A percentile compares a stretch with the other conserved stretches of the same genome.
These are phyloP conservation scores for Actenoides hombroni DNA, from an alignment of 2,113 vertebrate species.

Conservation along the genomic window DNA sequence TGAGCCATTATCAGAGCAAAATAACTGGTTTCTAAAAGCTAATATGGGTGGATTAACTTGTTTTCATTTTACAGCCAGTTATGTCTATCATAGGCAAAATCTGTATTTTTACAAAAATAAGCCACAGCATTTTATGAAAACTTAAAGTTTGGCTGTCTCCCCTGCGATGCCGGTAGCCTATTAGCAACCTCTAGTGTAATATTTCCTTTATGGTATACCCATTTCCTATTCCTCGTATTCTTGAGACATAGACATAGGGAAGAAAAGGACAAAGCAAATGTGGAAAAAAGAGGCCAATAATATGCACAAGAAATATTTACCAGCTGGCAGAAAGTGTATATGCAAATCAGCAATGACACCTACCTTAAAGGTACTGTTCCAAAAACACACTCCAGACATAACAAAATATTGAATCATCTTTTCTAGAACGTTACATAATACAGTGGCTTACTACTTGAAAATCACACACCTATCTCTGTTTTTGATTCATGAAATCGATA, in stretches of 20 bases:
- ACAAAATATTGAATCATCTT: background rate
- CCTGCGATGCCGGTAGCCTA: background rate
- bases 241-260: background rate
- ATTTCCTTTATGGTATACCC: background rate
- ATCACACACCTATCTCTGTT: background rate
- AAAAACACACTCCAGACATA: background rate
- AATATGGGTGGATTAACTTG: background rate
- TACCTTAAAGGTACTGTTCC: background rate
- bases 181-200: background rate
- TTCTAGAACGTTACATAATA: background rate
- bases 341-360: background rate
- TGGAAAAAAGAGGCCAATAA: background rate
- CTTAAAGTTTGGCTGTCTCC: background rate
- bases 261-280: background rate
- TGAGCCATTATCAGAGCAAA: background rate
- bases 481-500: background rate
- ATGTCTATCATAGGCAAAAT: background rate
- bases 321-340: accelerated
- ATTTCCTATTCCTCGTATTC: background rate
- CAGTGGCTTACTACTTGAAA: background rate
- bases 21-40: background rate
- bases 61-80: background rate
- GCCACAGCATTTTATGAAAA: background rate
- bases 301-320: background rate
- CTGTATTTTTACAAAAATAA: background rate